These are phyloP conservation scores for Enteromius radiatus DNA, from an alignment of 2,797 vertebrate species.

Conservation along the genomic window DNA sequence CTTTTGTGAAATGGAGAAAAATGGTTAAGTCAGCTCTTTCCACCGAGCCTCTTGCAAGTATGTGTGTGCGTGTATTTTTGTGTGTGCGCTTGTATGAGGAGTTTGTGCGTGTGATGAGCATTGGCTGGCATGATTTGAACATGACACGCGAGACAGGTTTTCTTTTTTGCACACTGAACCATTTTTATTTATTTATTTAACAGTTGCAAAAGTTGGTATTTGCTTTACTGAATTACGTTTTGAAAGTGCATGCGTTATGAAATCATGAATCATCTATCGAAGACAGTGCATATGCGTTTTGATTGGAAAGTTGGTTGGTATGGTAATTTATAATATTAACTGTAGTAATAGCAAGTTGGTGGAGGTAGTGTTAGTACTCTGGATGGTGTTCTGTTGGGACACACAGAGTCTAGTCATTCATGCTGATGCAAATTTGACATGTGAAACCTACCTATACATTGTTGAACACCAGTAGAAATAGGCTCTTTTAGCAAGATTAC, in stretches of 20 bases:
- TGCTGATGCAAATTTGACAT: background rate
- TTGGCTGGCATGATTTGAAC: constrained; percentile 36
- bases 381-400: background rate
- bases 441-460: background rate
- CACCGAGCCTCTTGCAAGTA: constrained; percentile 60
- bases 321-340: background rate
- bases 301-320: background rate
- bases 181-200: constrained; percentile 23
- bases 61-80: constrained; percentile 56
- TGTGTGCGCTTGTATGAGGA: constrained; percentile 49
- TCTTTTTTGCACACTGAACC: background rate
- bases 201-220: background rate
- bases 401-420: background rate
- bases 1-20: constrained; percentile 83
- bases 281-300: background rate
- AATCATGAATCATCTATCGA: background rate
- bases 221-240: background rate
- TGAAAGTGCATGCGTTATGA: background rate
- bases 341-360: background rate
- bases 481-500: background rate
- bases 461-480: background rate
- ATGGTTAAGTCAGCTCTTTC: constrained; percentile 82
- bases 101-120: constrained; percentile 48
- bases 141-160: background rate
- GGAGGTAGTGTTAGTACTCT: background rate